Percentiles rank a stretch among this genome's conserved stretches.
Conservation (phyloP, 2,797 vertebrate species). For the Serranus cabrilla region DNA sequence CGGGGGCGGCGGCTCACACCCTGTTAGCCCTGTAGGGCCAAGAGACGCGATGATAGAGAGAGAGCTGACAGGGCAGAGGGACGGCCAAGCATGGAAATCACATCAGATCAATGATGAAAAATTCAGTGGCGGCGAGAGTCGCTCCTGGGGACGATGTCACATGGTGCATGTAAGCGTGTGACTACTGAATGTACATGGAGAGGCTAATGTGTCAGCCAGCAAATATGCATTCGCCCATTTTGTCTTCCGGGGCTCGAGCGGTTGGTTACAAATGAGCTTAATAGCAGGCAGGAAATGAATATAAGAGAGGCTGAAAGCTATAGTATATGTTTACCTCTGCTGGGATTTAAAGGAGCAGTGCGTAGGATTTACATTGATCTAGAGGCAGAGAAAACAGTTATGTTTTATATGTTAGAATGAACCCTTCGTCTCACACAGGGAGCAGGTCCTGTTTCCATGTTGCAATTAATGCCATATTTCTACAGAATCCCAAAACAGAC, state of each 20-base stretch:
- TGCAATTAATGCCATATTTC: no score
- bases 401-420: no score
- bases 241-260: constrained; percentile 24
- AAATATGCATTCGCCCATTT: constrained; percentile 31
- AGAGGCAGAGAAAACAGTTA: no score
- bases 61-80: constrained; percentile 73
- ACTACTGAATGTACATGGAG: constrained; percentile 30
- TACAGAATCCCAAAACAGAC: no score
- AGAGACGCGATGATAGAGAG: constrained; percentile 56
- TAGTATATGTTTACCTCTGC: not conserved
- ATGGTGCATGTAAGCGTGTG: constrained; percentile 51
- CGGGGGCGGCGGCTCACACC: constrained; percentile 51
- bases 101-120: constrained; percentile 82
- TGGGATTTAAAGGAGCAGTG: constrained; percentile 11
- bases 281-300: constrained; percentile 7
- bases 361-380: no score
- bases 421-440: no score
- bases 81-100: constrained; percentile 78
- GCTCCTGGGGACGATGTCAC: constrained; percentile 64
- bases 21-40: constrained; percentile 62
- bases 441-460: no score
- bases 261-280: constrained; percentile 18
- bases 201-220: constrained; percentile 55
- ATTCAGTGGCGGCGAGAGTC: constrained; percentile 62
- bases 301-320: constrained; percentile 14